Evolutionary conservation across 2,888 invertebrate species (phyloP).

Genomic region (Escarpia spicata): DNA sequence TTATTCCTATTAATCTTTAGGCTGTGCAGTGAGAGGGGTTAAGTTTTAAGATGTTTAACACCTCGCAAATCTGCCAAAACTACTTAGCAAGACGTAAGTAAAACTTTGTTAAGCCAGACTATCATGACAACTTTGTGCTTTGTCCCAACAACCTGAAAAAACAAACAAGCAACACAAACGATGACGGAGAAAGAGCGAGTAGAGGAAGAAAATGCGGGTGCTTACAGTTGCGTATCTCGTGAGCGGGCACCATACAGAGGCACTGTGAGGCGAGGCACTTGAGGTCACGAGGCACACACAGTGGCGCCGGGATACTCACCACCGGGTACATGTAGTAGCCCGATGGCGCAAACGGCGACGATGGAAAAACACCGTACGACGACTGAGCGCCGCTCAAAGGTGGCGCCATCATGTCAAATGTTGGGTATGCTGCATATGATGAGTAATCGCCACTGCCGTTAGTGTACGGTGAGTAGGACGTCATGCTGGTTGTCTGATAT

Average conservation of each 20-base stretch:
- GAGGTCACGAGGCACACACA: conserved; percentile 48
- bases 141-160: background rate
- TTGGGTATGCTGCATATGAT: background rate
- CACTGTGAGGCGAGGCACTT: conserved; percentile 43
- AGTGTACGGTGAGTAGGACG: background rate
- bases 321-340: conserved; percentile 30
- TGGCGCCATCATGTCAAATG: background rate
- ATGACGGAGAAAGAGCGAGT: background rate
- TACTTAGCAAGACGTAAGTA: background rate
- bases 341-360: conserved; percentile 28
- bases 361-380: background rate
- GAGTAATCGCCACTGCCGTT: background rate
- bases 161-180: background rate
- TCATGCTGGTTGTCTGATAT: background rate
- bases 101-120: background rate
- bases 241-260: conserved; percentile 55
- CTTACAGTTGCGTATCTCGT: conserved; percentile 60
- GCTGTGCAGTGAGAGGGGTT: too few species aligned
- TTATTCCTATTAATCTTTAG: too few species aligned
- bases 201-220: conserved; percentile 26
- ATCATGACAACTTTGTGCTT: background rate
- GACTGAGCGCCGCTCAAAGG: background rate
- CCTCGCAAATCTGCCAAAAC: background rate
- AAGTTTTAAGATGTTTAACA: too few species aligned
- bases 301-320: conserved; percentile 42